These are phyloP conservation scores for Sylvilagus bachmani DNA, from an alignment of 2,113 vertebrate genomes.

Conservation along the genomic window DNA sequence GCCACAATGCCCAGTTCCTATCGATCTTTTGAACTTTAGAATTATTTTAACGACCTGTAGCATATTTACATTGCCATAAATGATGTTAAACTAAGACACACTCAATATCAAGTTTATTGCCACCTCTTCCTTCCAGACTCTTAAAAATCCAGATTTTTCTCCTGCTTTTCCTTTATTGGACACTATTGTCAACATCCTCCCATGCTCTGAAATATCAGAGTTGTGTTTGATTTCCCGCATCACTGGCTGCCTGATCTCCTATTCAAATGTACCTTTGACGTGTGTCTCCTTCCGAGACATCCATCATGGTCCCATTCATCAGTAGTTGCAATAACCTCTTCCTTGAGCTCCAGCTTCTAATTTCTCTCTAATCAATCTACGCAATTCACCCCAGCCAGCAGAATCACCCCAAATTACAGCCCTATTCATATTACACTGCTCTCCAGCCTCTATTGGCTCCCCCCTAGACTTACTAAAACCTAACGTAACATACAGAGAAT, in stretches of 20 bases:
- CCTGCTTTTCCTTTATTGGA: accelerated
- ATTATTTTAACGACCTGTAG: background rate
- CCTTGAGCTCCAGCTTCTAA: background rate
- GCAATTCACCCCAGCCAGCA: background rate
- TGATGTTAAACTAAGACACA: background rate
- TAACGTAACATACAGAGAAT: background rate
- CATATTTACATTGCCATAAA: background rate
- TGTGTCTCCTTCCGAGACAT: background rate
- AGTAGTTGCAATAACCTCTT: background rate
- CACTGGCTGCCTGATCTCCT: background rate
- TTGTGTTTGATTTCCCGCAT: background rate
- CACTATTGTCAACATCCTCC: background rate
- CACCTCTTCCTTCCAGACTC: background rate
- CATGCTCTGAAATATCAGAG: background rate
- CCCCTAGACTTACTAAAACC: background rate
- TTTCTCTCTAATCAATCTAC: background rate
- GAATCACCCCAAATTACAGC: background rate
- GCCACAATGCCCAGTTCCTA: background rate
- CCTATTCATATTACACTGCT: background rate
- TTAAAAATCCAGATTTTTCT: no score
- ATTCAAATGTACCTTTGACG: background rate
- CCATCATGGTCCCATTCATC: background rate
- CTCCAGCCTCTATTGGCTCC: background rate
- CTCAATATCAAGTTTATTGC: background rate
- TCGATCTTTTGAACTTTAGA: background rate